These are phyloP conservation scores for Stegodyphus dumicola DNA, from an alignment of 1,140 invertebrate species.

Conservation along the genomic window DNA sequence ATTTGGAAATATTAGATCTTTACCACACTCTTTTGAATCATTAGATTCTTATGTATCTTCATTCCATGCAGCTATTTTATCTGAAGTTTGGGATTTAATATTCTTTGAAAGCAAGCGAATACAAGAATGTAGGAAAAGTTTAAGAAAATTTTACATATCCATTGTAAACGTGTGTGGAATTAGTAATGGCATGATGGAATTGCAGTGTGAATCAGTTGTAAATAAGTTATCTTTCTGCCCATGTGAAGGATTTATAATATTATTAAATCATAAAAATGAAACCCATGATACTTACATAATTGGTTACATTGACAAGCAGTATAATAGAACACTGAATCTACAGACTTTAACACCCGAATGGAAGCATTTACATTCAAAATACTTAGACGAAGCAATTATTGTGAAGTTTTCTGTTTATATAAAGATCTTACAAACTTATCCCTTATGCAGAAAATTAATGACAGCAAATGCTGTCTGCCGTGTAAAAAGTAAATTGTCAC, in stretches of 20 bases:
- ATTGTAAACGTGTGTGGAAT: background rate
- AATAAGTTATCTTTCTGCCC: slow-evolving; percentile 61
- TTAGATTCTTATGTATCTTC: slow-evolving; percentile 5
- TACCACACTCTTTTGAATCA: slow-evolving; percentile 25
- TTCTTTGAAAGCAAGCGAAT: slow-evolving; percentile 7
- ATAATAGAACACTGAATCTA: background rate
- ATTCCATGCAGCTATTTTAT: slow-evolving; percentile 12
- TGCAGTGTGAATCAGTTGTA: slow-evolving; percentile 65
- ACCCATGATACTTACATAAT: background rate
- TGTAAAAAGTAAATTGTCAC: slow-evolving; percentile 20
- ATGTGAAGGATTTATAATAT: slow-evolving; percentile 3
- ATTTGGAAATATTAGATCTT: background rate
- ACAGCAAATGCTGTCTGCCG: slow-evolving; percentile 32
- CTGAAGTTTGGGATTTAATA: slow-evolving; percentile 42
- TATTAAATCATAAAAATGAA: slow-evolving; percentile 4
- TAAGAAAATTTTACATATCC: slow-evolving; percentile 35
- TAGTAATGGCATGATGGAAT: slow-evolving; percentile 42
- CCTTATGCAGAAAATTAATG: background rate
- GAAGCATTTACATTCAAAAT: background rate
- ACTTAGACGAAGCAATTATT: background rate
- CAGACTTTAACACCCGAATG: background rate
- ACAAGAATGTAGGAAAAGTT: background rate
- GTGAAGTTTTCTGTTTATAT: slow-evolving; percentile 14
- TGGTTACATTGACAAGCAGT: slow-evolving; percentile 14
- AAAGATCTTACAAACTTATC: background rate